phyloP scores from a whole-genome alignment of 1,140 invertebrate species.

The Lepidostoma basale region DNA sequence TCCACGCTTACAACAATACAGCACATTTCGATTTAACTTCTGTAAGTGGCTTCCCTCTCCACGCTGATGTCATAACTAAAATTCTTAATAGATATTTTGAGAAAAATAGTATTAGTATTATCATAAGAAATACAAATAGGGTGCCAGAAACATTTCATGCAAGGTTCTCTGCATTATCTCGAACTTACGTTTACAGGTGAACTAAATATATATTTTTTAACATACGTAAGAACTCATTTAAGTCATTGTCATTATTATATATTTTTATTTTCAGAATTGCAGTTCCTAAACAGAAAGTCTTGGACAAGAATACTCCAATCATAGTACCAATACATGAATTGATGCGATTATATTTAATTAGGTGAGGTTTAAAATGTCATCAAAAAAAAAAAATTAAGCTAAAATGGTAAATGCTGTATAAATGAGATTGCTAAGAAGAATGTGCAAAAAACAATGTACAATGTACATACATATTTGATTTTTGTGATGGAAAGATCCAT shows the following conservation, averaged over 20 bases:
- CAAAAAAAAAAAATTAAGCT: background rate
- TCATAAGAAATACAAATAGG: constrained; percentile 61
- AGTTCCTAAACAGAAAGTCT: constrained; percentile 51
- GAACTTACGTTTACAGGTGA: constrained; percentile 72
- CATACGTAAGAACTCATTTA: no score
- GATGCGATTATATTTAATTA: constrained; percentile 58
- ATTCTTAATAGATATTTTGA: constrained; percentile 66
- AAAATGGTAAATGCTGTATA: no score
- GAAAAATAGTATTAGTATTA: constrained; percentile 60
- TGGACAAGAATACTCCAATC: constrained; percentile 26
- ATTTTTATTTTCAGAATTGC: constrained; percentile 51
- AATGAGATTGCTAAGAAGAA: no score
- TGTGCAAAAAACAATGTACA: no score
- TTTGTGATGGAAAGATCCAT: no score
- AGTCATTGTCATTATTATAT: background rate
- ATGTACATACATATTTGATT: no score
- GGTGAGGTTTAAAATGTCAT: constrained; percentile 51
- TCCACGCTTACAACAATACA: constrained; percentile 70
- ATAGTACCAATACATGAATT: constrained; percentile 62
- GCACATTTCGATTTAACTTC: constrained; percentile 68
- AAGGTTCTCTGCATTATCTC: constrained; percentile 62
- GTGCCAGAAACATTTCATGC: constrained; percentile 67
- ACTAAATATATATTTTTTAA: background rate
- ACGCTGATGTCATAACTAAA: constrained; percentile 51
- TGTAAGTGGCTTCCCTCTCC: constrained; percentile 57